A percentile compares a stretch with the other conserved stretches of the same genome.
Evolutionary conservation across 2,797 vertebrate species (phyloP).

Genomic region (Notoglanidium macrostoma): DNA sequence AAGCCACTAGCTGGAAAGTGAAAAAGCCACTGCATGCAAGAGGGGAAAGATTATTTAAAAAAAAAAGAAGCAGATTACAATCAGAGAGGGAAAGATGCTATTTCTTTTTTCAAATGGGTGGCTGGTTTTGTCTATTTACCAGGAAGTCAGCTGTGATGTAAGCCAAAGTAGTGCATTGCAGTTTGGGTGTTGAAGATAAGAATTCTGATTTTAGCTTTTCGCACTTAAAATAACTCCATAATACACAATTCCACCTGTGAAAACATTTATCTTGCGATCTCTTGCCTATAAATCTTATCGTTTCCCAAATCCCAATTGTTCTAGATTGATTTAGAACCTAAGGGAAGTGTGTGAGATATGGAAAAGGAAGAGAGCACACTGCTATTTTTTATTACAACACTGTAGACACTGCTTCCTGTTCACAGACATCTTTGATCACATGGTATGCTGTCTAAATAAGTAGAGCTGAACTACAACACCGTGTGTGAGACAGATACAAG

Average conservation of each 20-base stretch:
- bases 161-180: background rate
- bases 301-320: constrained; percentile 29
- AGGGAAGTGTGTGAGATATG: constrained; percentile 40
- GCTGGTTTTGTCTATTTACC: constrained; percentile 38
- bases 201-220: constrained; percentile 23
- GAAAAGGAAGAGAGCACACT: constrained; percentile 15
- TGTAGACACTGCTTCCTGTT: constrained; percentile 70
- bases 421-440: constrained; percentile 7
- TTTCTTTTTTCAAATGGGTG: constrained; percentile 34
- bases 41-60: constrained; percentile 28
- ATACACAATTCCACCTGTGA: constrained; percentile 29
- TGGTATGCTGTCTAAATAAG: constrained; percentile 15
- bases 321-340: constrained; percentile 23
- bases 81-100: background rate
- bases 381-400: constrained; percentile 36
- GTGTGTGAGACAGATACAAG: constrained; percentile 13
- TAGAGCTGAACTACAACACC: background rate
- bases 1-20: constrained; percentile 65
- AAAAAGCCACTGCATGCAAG: constrained; percentile 62
- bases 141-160: constrained; percentile 36
- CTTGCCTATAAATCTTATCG: constrained; percentile 36
- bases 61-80: constrained; percentile 68
- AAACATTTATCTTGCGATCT: constrained; percentile 9
- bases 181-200: background rate
- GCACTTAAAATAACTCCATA: constrained; percentile 39